Evolutionary conservation across 2,113 vertebrate species (phyloP).

Genomic region (Triplophysa tibetana): DNA sequence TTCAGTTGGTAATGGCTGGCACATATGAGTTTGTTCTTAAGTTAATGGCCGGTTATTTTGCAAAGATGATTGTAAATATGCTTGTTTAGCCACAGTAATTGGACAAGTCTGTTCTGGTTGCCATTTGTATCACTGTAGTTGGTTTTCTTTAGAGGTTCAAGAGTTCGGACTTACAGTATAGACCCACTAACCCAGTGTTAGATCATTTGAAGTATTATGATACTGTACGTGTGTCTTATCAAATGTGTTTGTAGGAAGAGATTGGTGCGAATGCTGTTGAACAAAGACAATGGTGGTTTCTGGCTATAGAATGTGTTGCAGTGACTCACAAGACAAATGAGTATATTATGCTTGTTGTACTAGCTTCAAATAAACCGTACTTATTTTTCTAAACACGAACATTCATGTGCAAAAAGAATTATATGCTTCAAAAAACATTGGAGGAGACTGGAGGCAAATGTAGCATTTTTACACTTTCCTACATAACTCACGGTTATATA

Average conservation of each 20-base stretch:
- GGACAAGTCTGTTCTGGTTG: constrained; percentile 72
- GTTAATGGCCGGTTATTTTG: constrained; percentile 66
- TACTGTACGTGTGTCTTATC: constrained; percentile 66
- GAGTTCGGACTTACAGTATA: constrained; percentile 68
- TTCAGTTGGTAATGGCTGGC: constrained; percentile 69
- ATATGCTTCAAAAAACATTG: constrained; percentile 15
- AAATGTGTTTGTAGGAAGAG: constrained; percentile 69
- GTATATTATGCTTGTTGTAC: constrained; percentile 72
- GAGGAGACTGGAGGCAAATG: not conserved
- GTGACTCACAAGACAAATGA: constrained; percentile 64
- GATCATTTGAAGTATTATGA: constrained; percentile 67
- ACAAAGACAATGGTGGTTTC: constrained; percentile 67
- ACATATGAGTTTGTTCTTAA: constrained; percentile 66
- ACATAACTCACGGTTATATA: no score
- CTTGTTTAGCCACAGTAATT: constrained; percentile 74
- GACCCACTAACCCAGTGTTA: constrained; percentile 74
- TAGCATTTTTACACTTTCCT: no score
- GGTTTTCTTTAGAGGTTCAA: constrained; percentile 70
- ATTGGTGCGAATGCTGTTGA: constrained; percentile 68
- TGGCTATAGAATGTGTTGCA: constrained; percentile 77
- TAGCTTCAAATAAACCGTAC: constrained; percentile 77
- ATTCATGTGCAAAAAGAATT: constrained; percentile 29
- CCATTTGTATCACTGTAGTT: constrained; percentile 75
- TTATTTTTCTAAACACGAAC: constrained; percentile 77
- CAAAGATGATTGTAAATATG: constrained; percentile 79